Evolutionary conservation across 2,888 invertebrate species (phyloP).

Genomic region (Cheilosia vulpina): DNA sequence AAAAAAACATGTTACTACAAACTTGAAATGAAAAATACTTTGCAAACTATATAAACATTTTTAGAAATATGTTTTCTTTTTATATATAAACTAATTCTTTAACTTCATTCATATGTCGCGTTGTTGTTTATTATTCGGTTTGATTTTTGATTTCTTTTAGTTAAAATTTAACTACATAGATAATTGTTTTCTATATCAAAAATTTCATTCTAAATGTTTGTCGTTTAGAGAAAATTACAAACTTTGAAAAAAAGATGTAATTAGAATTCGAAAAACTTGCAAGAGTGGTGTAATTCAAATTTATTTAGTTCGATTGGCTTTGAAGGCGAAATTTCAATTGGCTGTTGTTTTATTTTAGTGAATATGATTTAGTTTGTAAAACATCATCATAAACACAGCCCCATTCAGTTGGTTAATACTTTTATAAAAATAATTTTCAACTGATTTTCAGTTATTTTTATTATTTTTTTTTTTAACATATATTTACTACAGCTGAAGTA

Average conservation of each 20-base stretch:
- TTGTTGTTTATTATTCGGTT: slow-evolving; percentile 57
- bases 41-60: slow-evolving; percentile 26
- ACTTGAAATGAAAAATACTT: slow-evolving; percentile 18
- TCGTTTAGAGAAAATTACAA: slow-evolving; percentile 55
- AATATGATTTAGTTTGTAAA: slow-evolving; percentile 34
- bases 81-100: neutral
- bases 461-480: slow-evolving; percentile 31
- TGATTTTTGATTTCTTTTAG: slow-evolving; percentile 27
- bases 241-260: slow-evolving; percentile 2
- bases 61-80: slow-evolving; percentile 34
- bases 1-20: slow-evolving; percentile 42
- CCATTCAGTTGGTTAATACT: slow-evolving; percentile 55
- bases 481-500: slow-evolving; percentile 45
- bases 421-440: slow-evolving; percentile 45
- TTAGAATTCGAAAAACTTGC: slow-evolving; percentile 43
- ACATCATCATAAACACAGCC: slow-evolving; percentile 34
- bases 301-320: slow-evolving; percentile 68
- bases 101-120: slow-evolving; percentile 61
- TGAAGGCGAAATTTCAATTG: slow-evolving; percentile 46
- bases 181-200: slow-evolving; percentile 32
- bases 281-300: slow-evolving; percentile 63
- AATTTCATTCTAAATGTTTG: slow-evolving; percentile 68
- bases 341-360: slow-evolving; percentile 59
- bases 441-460: slow-evolving; percentile 35
- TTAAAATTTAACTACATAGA: slow-evolving; percentile 48